Evolutionary conservation across 2,888 invertebrate genomes (phyloP), one percentile per base, ranked within the genome.

Genomic region (Drosophila parthenogenetica): DNA sequence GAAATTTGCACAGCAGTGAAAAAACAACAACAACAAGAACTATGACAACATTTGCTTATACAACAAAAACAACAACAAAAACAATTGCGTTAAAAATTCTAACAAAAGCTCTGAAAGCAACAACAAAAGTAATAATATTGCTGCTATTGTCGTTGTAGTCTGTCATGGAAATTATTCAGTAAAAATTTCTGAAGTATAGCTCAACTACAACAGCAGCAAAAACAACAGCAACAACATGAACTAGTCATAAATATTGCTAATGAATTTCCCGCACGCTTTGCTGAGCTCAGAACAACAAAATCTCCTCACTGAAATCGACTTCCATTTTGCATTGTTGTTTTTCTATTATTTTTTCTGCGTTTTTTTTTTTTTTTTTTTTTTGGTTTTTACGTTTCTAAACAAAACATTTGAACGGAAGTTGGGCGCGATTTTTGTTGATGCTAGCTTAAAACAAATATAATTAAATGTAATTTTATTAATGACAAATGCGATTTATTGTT

Each of bases 241-340:
- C 66, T 60, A 76, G 79, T 79, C 88, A 85, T 89, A 84, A 87
- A 89, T 87, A 85, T 89, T 82, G 89, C 87, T 89, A 84, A 84
- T 89, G 90, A 89, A 84, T 89, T 84, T 89, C 90, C 84, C 89
- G 89, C 84, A 88, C 85, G 82, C 89, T 87, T 81, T 88, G 83
- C 68, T 88, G 73, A 83, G 69, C 84, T 69, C 73, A 70, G 64
- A 76, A 39, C 66, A 76, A 39, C 66, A 68, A 68, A 66, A 71
- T 82, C 71, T 63, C 73, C 45, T 60, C 60, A 48, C 63, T 70
- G 51, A 65, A 79, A 79, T 65, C 65, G 71, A 80, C 80, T 62
- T 59, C 77, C 77, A 76, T 66, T 76, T 79, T 75, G 76, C 55
- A 59, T 79, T 70, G 51, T 70, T 59, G 35, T 35, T 35, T 35